Evolutionary conservation across 1,140 invertebrate genomes (phyloP), one percentile per base, ranked within the genome.

Genomic region (Hirudo medicinalis): DNA sequence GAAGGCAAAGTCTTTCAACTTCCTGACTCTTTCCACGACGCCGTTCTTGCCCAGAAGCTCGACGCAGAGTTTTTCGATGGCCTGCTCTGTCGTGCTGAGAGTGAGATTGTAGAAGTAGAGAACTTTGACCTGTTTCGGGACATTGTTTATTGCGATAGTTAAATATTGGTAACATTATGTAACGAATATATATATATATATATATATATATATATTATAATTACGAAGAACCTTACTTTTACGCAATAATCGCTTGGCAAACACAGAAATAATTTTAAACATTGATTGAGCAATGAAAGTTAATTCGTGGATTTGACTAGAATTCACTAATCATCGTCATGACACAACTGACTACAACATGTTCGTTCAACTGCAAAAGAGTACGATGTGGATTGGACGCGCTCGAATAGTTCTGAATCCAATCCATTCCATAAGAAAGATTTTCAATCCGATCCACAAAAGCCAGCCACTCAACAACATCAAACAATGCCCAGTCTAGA

Each of bases 1-100:
- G 85, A 99, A 99, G 73, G 94, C 95, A 84, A 98, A 99, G 84
- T 99, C 96, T 85, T 95, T 95, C 77, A 97, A 94, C 84, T 98
- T 98, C 84, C 98, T 99, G 54, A 97, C 94, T 76, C 94, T 87
- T 81, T 98, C 94, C 69, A 99, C 90, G 82, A 91, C 91, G 71
- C 95, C 96, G 84, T 87, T 92, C 76, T 86, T 86, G 83, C 93
- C 91, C 83, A 97, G 97, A 74, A 89, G 87, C 78, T 95, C 91
- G 81, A 96, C 97, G 71, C 27, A 63, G 1, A 69, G 27, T 32
- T 22, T 67, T 32, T 71, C 71, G 29, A 99, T 80, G 80, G 90
- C 90, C 75, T 97, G 94, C 84, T 99, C 96, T 54, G 91, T 90
- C 73, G 94, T 93, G 79, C 96, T 91, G 84, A 94, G 90, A 75